phyloP scores from a whole-genome alignment of 2,888 invertebrate species.

The Polymixis flavicincta region DNA sequence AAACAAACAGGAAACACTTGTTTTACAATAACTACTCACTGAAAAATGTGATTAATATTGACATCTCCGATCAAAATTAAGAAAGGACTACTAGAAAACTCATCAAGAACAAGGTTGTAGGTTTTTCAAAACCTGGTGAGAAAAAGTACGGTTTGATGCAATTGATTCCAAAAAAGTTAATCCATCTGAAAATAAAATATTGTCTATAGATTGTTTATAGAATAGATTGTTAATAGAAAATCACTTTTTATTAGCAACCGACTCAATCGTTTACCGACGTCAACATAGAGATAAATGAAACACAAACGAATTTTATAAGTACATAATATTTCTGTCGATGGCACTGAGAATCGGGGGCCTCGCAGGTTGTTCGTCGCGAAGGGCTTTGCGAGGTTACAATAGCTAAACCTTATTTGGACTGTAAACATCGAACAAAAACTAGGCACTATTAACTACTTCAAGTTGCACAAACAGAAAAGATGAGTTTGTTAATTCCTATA shows the following conservation, averaged over 20 bases:
- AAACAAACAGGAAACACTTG: conserved; percentile 72
- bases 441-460: conserved; percentile 40
- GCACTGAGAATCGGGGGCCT: conserved; percentile 81
- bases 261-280: conserved; percentile 8
- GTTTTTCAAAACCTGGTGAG: neutral
- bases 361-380: conserved; percentile 86
- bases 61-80: conserved; percentile 38
- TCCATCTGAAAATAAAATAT: neutral
- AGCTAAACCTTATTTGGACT: conserved; percentile 71
- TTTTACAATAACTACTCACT: conserved; percentile 56
- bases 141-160: neutral
- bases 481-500: conserved; percentile 41
- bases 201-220: neutral
- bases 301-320: conserved; percentile 76
- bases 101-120: neutral
- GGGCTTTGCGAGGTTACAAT: conserved; percentile 85
- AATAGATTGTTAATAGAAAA: neutral
- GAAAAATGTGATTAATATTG: conserved; percentile 56
- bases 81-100: conserved; percentile 5
- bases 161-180: neutral
- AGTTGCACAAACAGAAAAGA: conserved; percentile 38
- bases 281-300: conserved; percentile 22
- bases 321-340: conserved; percentile 79
- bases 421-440: conserved; percentile 60
- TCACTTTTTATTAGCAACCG: neutral